phyloP scores from a whole-genome alignment of 2,113 vertebrate species.

The Baryphthengus martii region DNA sequence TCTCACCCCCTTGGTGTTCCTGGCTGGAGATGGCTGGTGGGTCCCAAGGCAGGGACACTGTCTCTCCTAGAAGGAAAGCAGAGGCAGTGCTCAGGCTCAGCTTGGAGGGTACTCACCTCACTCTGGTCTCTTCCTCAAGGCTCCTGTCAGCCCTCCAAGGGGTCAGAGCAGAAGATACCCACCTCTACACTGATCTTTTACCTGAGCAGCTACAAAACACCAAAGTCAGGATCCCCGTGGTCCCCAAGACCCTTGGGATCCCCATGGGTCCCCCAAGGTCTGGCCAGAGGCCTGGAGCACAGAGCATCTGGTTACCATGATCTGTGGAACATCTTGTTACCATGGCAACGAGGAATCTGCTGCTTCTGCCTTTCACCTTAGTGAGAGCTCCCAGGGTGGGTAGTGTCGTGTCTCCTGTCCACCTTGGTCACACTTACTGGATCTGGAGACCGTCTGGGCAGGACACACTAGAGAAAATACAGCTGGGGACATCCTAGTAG shows the following conservation, averaged over 20 bases:
- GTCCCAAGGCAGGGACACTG: background rate
- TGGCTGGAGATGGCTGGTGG: background rate
- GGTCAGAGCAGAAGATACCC: background rate
- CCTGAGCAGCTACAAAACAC: background rate
- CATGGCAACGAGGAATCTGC: background rate
- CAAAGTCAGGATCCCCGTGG: background rate
- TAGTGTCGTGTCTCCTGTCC: background rate
- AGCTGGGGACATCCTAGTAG: background rate
- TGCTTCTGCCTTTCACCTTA: background rate
- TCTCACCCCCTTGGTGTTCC: background rate
- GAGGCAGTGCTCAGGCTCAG: background rate
- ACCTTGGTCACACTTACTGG: background rate
- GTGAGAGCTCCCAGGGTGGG: background rate
- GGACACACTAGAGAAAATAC: background rate
- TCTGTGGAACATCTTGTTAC: background rate
- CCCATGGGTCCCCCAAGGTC: too few species aligned
- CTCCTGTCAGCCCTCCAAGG: background rate
- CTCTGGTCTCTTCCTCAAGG: background rate
- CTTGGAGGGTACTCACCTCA: background rate
- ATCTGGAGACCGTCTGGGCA: background rate
- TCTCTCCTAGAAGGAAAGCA: background rate
- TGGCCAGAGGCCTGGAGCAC: accelerated
- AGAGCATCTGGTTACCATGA: too few species aligned
- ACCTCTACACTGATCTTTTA: background rate
- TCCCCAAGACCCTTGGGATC: background rate